phyloP scores from a whole-genome alignment of 2,797 vertebrate genomes.

The Cynopterus sphinx region DNA sequence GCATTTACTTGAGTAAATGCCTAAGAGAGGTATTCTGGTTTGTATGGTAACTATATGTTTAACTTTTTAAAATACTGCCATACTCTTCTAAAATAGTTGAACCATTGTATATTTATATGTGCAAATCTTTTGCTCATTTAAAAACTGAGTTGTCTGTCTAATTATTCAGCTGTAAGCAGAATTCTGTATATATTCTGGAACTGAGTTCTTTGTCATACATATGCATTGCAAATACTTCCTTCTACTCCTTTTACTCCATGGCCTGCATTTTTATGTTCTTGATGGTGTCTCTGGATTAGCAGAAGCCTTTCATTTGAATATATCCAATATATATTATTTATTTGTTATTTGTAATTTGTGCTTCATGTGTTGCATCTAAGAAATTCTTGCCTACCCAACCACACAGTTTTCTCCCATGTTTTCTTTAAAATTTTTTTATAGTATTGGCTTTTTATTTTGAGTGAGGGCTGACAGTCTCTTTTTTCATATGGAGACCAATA shows the following conservation, averaged over 20 bases:
- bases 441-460: background rate
- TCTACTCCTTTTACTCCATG: background rate
- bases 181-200: slow-evolving; percentile 27
- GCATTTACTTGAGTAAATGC: background rate
- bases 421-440: background rate
- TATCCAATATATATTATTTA: slow-evolving; percentile 6
- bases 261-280: background rate
- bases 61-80: background rate
- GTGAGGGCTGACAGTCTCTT: background rate
- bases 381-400: background rate
- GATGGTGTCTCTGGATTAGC: background rate
- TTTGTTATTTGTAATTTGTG: background rate
- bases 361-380: background rate
- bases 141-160: background rate
- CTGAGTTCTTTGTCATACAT: slow-evolving; percentile 2
- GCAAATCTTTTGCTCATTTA: background rate
- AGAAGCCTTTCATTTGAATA: slow-evolving; percentile 41
- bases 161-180: background rate
- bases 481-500: background rate
- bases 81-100: background rate
- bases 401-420: background rate
- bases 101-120: slow-evolving; percentile 17
- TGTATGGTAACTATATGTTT: background rate
- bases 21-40: background rate
- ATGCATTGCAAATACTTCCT: background rate